Conservation (phyloP, 1,140 invertebrate genomes). For the Ooceraea biroi region DNA sequence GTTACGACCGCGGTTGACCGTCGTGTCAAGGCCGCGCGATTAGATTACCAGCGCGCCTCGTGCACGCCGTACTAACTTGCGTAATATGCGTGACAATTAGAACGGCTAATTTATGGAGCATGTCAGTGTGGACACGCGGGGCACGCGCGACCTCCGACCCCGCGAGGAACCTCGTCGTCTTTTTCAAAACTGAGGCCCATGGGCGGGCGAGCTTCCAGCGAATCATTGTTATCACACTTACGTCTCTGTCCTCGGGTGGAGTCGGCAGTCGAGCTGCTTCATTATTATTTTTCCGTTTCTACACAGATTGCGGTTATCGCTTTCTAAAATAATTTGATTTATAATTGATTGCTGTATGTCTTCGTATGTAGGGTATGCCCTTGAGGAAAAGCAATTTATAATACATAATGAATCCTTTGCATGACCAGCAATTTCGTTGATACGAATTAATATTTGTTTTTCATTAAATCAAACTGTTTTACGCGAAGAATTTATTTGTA, state of each 20-base stretch:
- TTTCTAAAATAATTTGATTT: too few relatives aligned
- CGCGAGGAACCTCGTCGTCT: not conserved
- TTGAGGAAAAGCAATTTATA: not conserved
- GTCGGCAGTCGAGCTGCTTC: too few relatives aligned
- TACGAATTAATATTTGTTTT: conserved; percentile 5
- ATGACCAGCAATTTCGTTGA: not conserved
- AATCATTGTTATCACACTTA: conserved; percentile 28
- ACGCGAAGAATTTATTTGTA: not conserved
- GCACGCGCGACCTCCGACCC: not conserved
- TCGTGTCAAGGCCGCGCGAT: conserved; percentile 56
- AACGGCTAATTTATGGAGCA: conserved; percentile 46
- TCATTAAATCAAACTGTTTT: conserved; percentile 10
- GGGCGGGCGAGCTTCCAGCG: conserved; percentile 8
- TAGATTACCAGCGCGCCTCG: conserved; percentile 55
- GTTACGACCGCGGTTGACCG: conserved; percentile 40
- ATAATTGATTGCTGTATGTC: too few relatives aligned
- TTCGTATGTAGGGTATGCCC: too few relatives aligned
- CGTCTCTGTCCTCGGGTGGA: too few relatives aligned
- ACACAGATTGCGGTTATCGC: too few relatives aligned
- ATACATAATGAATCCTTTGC: not conserved
- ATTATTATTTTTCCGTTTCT: too few relatives aligned
- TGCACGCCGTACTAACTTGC: not conserved
- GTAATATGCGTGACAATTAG: conserved; percentile 53
- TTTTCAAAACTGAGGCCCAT: not conserved
- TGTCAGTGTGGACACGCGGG: not conserved